Base-by-base conservation (phyloP, 2,888 invertebrate species). In the Mechanitis mazaeus region DNA sequence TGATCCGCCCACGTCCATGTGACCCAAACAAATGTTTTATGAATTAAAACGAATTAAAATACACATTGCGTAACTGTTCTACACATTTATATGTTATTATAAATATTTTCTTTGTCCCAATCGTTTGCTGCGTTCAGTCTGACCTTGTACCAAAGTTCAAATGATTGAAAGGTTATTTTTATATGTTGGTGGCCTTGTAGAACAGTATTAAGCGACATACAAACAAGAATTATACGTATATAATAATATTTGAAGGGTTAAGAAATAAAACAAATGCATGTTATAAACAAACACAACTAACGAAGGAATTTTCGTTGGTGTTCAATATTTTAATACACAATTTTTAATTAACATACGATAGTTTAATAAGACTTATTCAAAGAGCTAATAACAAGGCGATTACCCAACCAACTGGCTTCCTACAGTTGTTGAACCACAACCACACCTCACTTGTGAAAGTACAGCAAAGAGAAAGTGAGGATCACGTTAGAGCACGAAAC, bases 401-500 rank as follows among this genome's bases (percentile, higher is more conserved):
- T 71, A 65, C 65, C 63, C 64, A 69, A 70, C 68, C 58, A 67
- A 72, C 63, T 42, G 58, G 69, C 71, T 79, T 76, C 73, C 72
- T 76, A 75, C 77, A 80, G 75, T 75, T 80, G 80, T 72, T 84
- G 86, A 88, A 85, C 87, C 87, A 80, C 77, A 76, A 80, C 83
- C 82, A 82, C 85, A 83, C 84, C 77, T 80, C 75, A 71, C 82
- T 88, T 87, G 90, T 89, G 90, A 90, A 90, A 90, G 90, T 90
- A 85, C 84, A 78, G 74, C 74, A 79, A 87, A 88, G 88, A 90
- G 90, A 90, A 90, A 90, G 90, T 90, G 84, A 87, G 83, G 71
- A 83, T 76, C 85, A 84, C 72, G 80, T 81, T 81, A 84, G 80
- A 79, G 72, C 75, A 75, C 75, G 65, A 68, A 50, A 78, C 75